Evolutionary conservation across 2,113 vertebrate genomes (phyloP), one percentile per base, ranked within the genome.

Genomic region (Aleadryas rufinucha): DNA sequence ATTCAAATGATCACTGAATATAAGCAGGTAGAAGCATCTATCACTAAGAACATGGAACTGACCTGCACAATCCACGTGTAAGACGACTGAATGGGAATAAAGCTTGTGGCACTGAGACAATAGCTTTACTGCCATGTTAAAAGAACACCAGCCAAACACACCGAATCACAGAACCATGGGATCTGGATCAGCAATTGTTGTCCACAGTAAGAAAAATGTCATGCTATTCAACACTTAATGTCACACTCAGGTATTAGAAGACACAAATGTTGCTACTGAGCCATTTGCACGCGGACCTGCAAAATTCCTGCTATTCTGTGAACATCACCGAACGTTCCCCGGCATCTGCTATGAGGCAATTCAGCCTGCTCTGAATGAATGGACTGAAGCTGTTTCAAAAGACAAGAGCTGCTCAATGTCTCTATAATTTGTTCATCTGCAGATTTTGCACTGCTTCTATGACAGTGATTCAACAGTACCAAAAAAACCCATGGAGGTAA

Each of bases 251-350:
- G 6, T 74, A 70, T 3, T 4, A 2, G n/a, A 89, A 72, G 35
- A 42, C 33, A 37, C 2, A 4, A 15, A 18, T 10, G 20, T 54
- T 90, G 74, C 42, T 71, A 39, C 27, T 12, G 27, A 89, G n/a
- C 6, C 7, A 3, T n/a, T 35, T 42, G 60, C 33, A 79, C 2
- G 27, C 0, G 0, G 44, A 75, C 33, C 44, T 63, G 26, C 5
- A 85, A 59, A 92, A 59, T 59, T 72, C n/a, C 54, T 39, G 23
- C 31, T 78, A 27, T 9, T 66, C 57, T 74, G 45, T 56, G 54
- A 87, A 60, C 1, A 0, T 6, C 6, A 10, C 11, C 6, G 19
- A 79, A 82, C 21, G 30, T n/a, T 80, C 31, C 41, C 42, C 5
- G 4, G 63, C 2, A 2, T 74, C 63, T 76, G 19, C 75, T 45